phyloP scores from a whole-genome alignment of 92 coral and sea anemone species.

The Nematostella vectensis region DNA sequence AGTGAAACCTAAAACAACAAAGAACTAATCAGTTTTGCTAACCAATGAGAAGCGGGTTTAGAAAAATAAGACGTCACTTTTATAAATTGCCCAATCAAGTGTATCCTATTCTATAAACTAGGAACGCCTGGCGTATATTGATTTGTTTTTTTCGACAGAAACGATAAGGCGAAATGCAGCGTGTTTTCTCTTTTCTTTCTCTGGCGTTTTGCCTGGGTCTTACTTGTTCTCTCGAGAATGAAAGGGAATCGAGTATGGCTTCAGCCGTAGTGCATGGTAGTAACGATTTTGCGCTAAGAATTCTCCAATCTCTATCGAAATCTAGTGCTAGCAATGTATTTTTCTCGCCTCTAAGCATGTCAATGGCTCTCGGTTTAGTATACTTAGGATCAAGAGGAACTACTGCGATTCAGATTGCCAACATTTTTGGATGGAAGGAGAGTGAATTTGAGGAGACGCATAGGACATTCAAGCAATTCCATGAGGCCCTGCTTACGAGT shows the following conservation, averaged over 20 bases:
- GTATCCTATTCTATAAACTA: not conserved
- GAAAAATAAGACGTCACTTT: not conserved
- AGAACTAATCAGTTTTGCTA: too few relatives aligned
- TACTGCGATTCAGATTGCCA: slow-evolving; percentile 65
- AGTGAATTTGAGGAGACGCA: slow-evolving; percentile 49
- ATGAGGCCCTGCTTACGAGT: slow-evolving; percentile 44
- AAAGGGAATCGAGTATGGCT: too few relatives aligned
- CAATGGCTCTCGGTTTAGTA: slow-evolving; percentile 72
- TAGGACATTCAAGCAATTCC: slow-evolving; percentile 53
- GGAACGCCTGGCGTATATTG: slow-evolving; percentile 25
- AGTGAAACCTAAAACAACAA: too few relatives aligned
- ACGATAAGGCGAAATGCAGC: not conserved
- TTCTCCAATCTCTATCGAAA: slow-evolving; percentile 19
- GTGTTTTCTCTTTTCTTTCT: not conserved
- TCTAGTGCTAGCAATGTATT: slow-evolving; percentile 38
- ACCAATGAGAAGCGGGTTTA: slow-evolving; percentile 8
- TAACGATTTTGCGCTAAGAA: slow-evolving; percentile 43
- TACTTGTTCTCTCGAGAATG: too few relatives aligned
- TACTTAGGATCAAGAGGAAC: slow-evolving; percentile 64
- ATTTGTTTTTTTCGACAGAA: not conserved
- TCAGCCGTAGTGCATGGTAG: slow-evolving; percentile 6
- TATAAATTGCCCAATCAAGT: slow-evolving; percentile 12
- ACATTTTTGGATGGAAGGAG: slow-evolving; percentile 52
- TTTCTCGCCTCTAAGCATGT: slow-evolving; percentile 77
- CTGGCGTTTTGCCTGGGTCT: not conserved